phyloP scores from a whole-genome alignment of 1,140 invertebrate genomes.

The Neodiprion virginianus region DNA sequence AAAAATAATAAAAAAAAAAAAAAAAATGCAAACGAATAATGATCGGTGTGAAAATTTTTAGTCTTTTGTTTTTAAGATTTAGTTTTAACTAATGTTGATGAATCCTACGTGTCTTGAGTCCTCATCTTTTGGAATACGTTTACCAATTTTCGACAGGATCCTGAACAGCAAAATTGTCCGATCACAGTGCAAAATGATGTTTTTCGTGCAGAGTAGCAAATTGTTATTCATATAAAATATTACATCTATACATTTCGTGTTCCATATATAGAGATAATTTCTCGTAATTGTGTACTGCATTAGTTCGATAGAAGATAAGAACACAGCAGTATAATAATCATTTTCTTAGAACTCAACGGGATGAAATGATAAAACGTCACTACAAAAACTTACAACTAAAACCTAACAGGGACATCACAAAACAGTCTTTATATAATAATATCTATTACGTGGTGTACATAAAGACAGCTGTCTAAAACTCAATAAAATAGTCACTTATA shows the following conservation, averaged over 20 bases:
- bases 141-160: slow-evolving; percentile 4
- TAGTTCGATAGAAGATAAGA: neutral
- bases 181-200: slow-evolving; percentile 3
- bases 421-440: slow-evolving; percentile 12
- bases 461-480: slow-evolving; percentile 21
- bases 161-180: neutral
- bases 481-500: too few species aligned
- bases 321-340: neutral
- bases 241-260: neutral
- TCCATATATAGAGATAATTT: neutral
- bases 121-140: slow-evolving; percentile 8
- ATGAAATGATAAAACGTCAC: slow-evolving; percentile 6
- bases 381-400: slow-evolving; percentile 8
- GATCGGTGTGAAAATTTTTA: neutral
- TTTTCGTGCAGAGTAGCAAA: neutral
- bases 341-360: neutral
- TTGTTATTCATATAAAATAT: neutral
- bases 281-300: neutral
- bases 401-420: slow-evolving; percentile 25
- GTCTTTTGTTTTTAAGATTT: neutral
- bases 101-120: slow-evolving; percentile 14
- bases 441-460: neutral
- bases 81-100: neutral
- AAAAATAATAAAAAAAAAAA: slow-evolving; percentile 8
- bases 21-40: neutral